Conservation (phyloP, 2,113 vertebrate species). For the Charadrius vociferus region DNA sequence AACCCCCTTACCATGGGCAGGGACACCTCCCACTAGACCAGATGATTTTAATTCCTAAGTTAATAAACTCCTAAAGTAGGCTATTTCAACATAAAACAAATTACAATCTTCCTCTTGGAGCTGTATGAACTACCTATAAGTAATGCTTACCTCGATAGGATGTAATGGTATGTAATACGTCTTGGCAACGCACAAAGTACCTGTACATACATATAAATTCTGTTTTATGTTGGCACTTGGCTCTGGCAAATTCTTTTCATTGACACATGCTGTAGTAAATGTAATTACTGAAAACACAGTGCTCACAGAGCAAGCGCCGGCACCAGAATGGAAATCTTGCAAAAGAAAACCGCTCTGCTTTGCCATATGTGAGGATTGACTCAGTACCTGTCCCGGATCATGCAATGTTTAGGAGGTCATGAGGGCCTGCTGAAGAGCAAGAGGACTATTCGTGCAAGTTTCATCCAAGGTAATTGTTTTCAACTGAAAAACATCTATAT, state of each 20-base stretch:
- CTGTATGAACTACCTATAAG: not conserved
- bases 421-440: not conserved
- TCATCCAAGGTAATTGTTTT: not conserved
- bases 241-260: not conserved
- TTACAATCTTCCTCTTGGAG: not conserved
- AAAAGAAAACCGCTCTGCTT: not conserved
- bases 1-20: too few species aligned
- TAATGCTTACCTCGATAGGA: not conserved
- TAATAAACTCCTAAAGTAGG: not conserved
- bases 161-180: not conserved
- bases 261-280: not conserved
- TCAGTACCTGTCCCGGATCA: rapidly evolving
- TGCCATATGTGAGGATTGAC: not conserved
- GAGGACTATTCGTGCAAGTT: not conserved
- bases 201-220: not conserved
- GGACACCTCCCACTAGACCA: too few species aligned
- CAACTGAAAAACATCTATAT: not conserved
- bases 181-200: not conserved
- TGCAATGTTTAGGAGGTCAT: not conserved
- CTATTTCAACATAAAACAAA: not conserved
- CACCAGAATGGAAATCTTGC: not conserved
- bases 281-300: not conserved
- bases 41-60: not conserved
- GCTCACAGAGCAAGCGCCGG: not conserved
- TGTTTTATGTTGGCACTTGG: not conserved